Percentiles rank a stretch among this genome's conserved stretches.
phyloP scores from a whole-genome alignment of 2,888 invertebrate genomes.

The Laothoe populi region DNA sequence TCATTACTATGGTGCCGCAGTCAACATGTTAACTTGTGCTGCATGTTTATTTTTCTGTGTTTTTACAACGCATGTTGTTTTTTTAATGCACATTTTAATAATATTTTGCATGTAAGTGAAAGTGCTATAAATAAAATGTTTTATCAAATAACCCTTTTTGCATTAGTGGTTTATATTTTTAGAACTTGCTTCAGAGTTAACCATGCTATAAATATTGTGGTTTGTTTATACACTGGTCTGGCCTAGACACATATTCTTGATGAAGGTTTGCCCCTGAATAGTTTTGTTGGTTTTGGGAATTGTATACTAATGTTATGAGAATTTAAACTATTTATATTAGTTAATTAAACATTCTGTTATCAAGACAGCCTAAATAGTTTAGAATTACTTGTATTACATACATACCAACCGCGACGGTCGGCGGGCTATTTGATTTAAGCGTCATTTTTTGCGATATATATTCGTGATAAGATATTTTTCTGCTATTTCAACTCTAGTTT shows the following conservation, averaged over 20 bases:
- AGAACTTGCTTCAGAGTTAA: background rate
- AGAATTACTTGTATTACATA: no score
- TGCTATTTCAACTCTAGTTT: no score
- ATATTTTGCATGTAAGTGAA: background rate
- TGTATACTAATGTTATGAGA: background rate
- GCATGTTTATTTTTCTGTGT: no score
- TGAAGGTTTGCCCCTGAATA: background rate
- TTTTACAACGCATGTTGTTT: conserved; percentile 34
- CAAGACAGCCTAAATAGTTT: no score
- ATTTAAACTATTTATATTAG: background rate
- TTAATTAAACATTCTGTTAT: no score
- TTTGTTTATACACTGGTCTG: background rate
- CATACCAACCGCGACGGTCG: no score
- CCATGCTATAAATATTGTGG: background rate
- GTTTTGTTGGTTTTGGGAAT: background rate
- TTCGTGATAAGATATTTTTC: no score
- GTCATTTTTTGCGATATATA: no score
- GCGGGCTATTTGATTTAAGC: no score
- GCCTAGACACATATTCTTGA: background rate
- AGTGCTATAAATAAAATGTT: background rate
- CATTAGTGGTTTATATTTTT: background rate
- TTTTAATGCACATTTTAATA: background rate
- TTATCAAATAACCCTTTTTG: background rate
- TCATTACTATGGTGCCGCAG: no score
- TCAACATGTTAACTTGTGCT: no score